phyloP scores from a whole-genome alignment of 2,113 vertebrate species.

The Eupsittula cactorum region DNA sequence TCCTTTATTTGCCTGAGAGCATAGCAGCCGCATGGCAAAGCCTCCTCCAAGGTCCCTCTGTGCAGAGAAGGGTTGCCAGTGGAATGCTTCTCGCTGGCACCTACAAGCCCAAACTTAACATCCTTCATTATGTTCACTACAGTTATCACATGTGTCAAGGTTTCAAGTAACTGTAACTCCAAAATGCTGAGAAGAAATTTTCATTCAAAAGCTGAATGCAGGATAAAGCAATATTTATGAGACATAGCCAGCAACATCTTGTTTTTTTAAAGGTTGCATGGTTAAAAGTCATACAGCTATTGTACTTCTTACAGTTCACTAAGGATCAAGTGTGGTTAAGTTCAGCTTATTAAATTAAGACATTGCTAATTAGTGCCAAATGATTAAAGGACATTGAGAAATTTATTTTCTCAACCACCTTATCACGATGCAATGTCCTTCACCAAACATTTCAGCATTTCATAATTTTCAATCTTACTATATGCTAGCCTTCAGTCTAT shows the following conservation, averaged over 20 bases:
- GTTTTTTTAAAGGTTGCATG: not conserved
- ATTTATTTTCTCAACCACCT: not conserved
- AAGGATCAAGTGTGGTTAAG: not conserved
- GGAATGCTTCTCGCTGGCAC: not conserved
- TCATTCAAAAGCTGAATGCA: not conserved
- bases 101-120: not conserved
- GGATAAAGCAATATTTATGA: not conserved
- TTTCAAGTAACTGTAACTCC: not conserved
- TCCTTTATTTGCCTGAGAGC: not conserved
- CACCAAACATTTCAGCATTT: not conserved
- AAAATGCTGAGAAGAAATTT: not conserved
- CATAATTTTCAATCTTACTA: not conserved
- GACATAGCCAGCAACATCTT: not conserved
- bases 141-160: not conserved
- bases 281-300: not conserved
- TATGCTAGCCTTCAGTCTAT: not conserved
- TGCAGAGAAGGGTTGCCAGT: not conserved
- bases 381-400: not conserved
- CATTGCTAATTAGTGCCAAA: not conserved
- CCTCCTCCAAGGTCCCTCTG: accelerated
- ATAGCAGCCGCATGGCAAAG: accelerated
- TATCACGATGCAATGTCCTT: not conserved
- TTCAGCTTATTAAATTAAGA: not conserved
- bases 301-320: not conserved
- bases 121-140: not conserved